A percentile compares a stretch with the other conserved stretches of the same genome.
phyloP scores from a whole-genome alignment of 2,888 invertebrate species.

The Aporophyla nigra region DNA sequence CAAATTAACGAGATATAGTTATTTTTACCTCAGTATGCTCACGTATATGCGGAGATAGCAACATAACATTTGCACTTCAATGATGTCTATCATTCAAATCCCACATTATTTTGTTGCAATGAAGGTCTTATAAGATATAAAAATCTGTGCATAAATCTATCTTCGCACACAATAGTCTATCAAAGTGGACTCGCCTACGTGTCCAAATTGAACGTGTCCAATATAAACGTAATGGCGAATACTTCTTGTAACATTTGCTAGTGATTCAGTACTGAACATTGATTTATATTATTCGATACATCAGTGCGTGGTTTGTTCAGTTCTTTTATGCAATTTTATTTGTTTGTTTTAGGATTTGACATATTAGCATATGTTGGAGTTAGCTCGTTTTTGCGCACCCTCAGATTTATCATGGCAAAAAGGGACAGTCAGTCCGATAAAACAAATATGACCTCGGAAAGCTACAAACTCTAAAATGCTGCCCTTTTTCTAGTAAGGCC shows the following conservation, averaged over 20 bases:
- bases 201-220: conserved; percentile 74
- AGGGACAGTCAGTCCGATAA: background rate
- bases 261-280: conserved; percentile 73
- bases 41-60: background rate
- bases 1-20: too few relatives aligned
- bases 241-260: conserved; percentile 78
- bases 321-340: conserved; percentile 28
- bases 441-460: background rate
- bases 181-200: conserved; percentile 71
- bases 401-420: background rate
- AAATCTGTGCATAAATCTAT: conserved; percentile 64
- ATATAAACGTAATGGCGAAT: conserved; percentile 64
- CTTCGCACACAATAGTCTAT: conserved; percentile 78
- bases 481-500: too few relatives aligned
- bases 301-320: conserved; percentile 45
- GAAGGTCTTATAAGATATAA: conserved; percentile 50
- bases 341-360: conserved; percentile 3
- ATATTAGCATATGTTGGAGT: background rate
- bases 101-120: conserved; percentile 16
- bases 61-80: background rate
- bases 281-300: conserved; percentile 77
- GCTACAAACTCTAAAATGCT: background rate
- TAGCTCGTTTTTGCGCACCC: background rate
- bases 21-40: too few relatives aligned
- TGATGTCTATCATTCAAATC: conserved; percentile 22